Evolutionary conservation across 1,140 invertebrate species (phyloP).

Genomic region (Caerostris darwini): DNA sequence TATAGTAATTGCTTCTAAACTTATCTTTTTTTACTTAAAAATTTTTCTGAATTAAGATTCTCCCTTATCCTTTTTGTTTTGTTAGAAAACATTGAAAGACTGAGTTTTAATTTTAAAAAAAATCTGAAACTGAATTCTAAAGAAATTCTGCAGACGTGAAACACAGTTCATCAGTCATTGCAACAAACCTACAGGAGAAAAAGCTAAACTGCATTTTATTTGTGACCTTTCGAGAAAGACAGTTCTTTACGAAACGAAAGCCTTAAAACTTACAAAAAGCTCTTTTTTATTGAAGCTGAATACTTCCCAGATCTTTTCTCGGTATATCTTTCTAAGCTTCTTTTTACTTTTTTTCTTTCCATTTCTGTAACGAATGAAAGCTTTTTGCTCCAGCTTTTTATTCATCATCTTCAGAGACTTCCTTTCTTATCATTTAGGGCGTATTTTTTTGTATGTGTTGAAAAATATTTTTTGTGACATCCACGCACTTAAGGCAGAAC

Average conservation of each 20-base stretch:
- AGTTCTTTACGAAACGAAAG: neutral
- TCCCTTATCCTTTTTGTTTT: neutral
- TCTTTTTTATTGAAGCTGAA: neutral
- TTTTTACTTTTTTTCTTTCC: neutral
- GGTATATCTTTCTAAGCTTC: neutral
- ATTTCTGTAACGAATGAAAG: conserved; percentile 10
- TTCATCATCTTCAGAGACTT: neutral
- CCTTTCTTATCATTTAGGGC: neutral
- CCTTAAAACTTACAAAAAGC: neutral
- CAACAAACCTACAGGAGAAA: neutral
- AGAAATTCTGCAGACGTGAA: too few species aligned
- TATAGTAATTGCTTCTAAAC: too few species aligned
- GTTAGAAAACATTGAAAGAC: neutral
- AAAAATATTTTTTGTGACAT: neutral
- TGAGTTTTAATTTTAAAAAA: neutral
- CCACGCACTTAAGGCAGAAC: neutral
- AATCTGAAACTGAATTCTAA: neutral
- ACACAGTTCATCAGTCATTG: neutral
- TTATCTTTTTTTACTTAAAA: too few species aligned
- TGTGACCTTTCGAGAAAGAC: neutral
- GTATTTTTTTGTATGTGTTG: neutral
- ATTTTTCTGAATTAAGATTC: neutral
- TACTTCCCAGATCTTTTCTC: neutral
- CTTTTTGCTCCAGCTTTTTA: neutral
- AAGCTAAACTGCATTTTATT: neutral